Base-by-base conservation (phyloP, 2,888 invertebrate species). In the Phlogophora meticulosa region DNA sequence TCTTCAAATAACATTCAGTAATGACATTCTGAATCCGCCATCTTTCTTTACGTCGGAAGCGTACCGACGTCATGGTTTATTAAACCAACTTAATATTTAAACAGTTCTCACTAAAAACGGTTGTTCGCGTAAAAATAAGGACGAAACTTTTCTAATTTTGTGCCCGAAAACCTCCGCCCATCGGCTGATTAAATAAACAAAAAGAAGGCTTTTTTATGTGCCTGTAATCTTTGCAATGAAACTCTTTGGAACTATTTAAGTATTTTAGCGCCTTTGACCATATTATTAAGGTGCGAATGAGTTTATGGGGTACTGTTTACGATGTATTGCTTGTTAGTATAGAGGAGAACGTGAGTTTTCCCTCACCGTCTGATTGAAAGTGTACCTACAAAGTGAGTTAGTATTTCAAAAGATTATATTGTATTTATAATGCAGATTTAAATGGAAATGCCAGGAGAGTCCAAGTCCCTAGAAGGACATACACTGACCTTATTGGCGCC, bases 31-130 rank as follows among this genome's bases (percentile, higher is more conserved):
- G 64, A 69, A 62, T 64, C 52, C 17, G 32, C 65, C 66, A 63
- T 78, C 71, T 66, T 70, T 57, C 9, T 32, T 73, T 75, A 79
- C 72, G 81, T 72, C 58, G 73, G 75, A 85, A 83, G 73, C 77
- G 45, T 20, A 22, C 36, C 42, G 36, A 83, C 78, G 80, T 53
- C 76, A 64, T 71, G 76, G 68, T 82, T 85, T 87, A 83, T 83
- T 86, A 89, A 89, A 86, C 86, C 85, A 87, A 86, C 84, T 86
- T 87, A 90, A 90, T 90, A 91, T 90, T 90, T 90, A 86, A 90
- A 87, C 85, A 87, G 85, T 89, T 86, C 85, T 85, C 85, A 83
- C 81, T 82, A 73, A 84, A 84, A 66, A 61, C 43, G 52, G 49
- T 32, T 61, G 58, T 53, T 65, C 51, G 51, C 48, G 75, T 81